Percentiles rank a stretch among this genome's conserved stretches.
These are phyloP conservation scores for Caenorhabditis sp. DNA, from an alignment of 2,888 invertebrate genomes.

Conservation along the genomic window DNA sequence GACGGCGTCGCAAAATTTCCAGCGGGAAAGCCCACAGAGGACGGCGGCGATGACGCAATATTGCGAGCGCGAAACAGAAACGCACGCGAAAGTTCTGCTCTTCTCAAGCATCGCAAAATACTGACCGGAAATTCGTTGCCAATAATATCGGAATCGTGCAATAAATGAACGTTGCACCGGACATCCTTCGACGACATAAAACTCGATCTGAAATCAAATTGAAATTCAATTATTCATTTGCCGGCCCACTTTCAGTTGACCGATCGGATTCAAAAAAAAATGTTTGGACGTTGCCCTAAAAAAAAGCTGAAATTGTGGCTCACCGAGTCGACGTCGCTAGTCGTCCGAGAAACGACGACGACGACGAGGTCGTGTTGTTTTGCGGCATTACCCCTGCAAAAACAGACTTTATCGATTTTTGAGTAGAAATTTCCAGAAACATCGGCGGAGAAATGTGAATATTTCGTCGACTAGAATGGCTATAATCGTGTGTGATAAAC, in stretches of 20 bases:
- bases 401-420: background rate
- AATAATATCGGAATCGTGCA: conserved; percentile 75
- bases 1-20: no score
- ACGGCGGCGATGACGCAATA: no score
- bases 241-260: no score
- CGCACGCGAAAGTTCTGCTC: no score
- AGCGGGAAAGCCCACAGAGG: no score
- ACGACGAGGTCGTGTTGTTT: conserved; percentile 58
- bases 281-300: background rate
- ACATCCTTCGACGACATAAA: conserved; percentile 66
- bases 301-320: background rate
- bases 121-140: conserved; percentile 74
- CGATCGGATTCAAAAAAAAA: background rate
- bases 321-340: conserved; percentile 60
- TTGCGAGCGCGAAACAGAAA: no score
- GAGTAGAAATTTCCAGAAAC: background rate
- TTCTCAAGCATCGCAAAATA: no score
- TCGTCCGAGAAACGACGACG: conserved; percentile 64
- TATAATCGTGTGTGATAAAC: no score
- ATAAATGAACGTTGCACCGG: conserved; percentile 73
- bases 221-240: background rate
- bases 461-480: no score
- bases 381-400: conserved; percentile 64
- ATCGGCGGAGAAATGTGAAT: background rate
- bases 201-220: conserved; percentile 54